Conservation (phyloP, 1,140 invertebrate genomes). For the Halyomorpha halys region DNA sequence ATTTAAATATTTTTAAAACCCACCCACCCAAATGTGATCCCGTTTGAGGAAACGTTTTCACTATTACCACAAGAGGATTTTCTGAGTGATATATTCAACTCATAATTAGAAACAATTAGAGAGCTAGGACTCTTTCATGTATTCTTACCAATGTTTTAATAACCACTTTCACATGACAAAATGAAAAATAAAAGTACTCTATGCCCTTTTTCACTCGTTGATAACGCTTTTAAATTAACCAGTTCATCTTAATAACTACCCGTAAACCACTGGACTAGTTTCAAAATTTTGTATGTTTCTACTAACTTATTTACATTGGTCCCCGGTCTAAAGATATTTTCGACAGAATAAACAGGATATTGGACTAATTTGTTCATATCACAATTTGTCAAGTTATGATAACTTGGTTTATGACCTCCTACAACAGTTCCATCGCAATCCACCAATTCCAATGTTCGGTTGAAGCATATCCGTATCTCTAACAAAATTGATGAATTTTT, state of each 20-base stretch:
- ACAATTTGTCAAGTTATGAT: slow-evolving; percentile 9
- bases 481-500: slow-evolving; percentile 25
- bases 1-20: no score
- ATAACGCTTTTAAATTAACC: no score
- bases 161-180: no score
- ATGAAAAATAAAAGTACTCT: no score
- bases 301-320: background rate
- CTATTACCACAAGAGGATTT: no score
- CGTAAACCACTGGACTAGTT: background rate
- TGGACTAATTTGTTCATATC: background rate
- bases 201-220: no score
- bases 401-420: background rate
- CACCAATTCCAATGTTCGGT: slow-evolving; percentile 27
- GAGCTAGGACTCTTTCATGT: no score
- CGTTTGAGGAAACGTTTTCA: no score
- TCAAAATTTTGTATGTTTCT: background rate
- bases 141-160: no score
- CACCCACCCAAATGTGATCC: no score
- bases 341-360: background rate
- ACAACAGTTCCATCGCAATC: slow-evolving; percentile 30
- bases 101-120: no score
- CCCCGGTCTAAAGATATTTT: background rate
- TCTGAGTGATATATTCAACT: no score
- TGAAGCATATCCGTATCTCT: slow-evolving; percentile 31
- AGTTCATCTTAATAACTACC: background rate